Conservation (phyloP, 2,797 vertebrate species). For the Trachurus trachurus region DNA sequence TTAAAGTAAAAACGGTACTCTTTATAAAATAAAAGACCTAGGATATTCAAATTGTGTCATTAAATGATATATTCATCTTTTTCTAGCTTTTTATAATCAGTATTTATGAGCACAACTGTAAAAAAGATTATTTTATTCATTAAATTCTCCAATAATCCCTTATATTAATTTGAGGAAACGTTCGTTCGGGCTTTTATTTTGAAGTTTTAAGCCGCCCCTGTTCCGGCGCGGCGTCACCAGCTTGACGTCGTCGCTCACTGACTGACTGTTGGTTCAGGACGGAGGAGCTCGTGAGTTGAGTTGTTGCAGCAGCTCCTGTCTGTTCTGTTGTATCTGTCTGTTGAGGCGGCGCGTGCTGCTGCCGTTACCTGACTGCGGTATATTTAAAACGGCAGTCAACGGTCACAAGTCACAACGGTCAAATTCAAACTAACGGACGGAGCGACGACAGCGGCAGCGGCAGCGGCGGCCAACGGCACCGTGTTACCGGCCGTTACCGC, state of each 20-base stretch:
- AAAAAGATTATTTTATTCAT: no score
- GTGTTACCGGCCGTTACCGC: background rate
- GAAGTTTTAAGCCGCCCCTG: background rate
- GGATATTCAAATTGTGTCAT: no score
- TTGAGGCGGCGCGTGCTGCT: conserved; percentile 60
- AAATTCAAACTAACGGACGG: background rate
- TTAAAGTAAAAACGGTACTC: no score
- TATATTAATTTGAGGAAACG: no score
- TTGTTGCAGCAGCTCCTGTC: conserved; percentile 39
- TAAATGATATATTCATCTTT: no score
- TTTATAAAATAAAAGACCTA: no score
- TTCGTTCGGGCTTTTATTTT: conserved; percentile 57
- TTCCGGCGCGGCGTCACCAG: background rate
- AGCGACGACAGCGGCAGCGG: background rate
- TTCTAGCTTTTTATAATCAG: no score
- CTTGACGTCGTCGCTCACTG: conserved; percentile 35
- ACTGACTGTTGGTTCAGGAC: background rate
- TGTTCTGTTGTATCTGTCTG: no score
- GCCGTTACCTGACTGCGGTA: conserved; percentile 41
- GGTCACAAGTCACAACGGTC: conserved; percentile 29
- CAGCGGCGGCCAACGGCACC: no score
- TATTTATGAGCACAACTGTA: no score
- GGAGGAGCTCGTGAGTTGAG: conserved; percentile 49
- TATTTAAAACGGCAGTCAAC: conserved; percentile 31
- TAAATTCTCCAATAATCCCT: background rate